Evolutionary conservation across 2,888 invertebrate genomes (phyloP), one percentile per base, ranked within the genome.

Genomic region (Dryocosmus kuriphilus): DNA sequence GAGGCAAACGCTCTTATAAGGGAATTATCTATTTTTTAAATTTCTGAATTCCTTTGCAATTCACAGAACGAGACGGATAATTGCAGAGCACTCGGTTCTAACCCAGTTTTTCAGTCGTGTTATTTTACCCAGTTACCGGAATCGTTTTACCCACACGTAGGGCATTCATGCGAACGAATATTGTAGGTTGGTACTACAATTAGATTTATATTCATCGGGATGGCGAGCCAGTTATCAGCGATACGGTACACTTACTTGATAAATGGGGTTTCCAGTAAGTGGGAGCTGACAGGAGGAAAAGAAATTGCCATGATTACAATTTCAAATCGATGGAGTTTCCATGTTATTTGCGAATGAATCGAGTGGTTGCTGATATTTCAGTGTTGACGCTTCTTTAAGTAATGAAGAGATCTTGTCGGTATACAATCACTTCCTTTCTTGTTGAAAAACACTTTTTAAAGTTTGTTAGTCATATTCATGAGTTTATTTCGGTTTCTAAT

Each of bases 161-260:
- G 46, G 32, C 32, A 5, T 63, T 63, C 35, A 63, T 63, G 32
- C 19, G n/a, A 71, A 71, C 27, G 11, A 61, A 51, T 67, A 67
- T 55, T 60, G 24, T 77, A 41, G 67, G 74, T 77, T 32, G 71
- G 46, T 63, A 74, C 77, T 79, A 79, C 85, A 85, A 86, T 86
- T 86, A 84, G 83, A 86, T 86, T 85, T 87, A 86, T 85, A 86
- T 86, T 86, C 85, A 86, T 84, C 81, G 79, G 82, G 74, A 83
- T 87, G 82, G 77, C 62, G 79, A 79, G 65, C 76, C 75, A 77
- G 83, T 81, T 82, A 83, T 82, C 83, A 79, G 81, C 51, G 77
- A 78, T 76, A 78, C 77, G 79, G 77, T 78, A 77, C 77, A 81
- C 75, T 80, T 77, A 77, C 76, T 75, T 71, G 78, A 82, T 83